Conservation (phyloP, 2,113 vertebrate species). For the Tupaia chinensis region DNA sequence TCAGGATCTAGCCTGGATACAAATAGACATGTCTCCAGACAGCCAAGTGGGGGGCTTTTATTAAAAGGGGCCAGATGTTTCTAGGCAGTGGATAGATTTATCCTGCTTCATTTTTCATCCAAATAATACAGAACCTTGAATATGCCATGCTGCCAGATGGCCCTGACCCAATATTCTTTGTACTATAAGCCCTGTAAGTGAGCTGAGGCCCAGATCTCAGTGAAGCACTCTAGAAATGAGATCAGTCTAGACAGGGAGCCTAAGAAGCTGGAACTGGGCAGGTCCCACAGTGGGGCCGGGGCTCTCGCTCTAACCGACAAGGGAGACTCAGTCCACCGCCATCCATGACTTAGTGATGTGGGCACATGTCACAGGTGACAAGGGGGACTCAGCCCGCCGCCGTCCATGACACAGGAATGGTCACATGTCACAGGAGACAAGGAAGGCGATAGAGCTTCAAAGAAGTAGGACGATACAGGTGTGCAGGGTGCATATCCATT, state of each 20-base stretch:
- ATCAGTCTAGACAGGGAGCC: no score
- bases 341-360: background rate
- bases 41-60: constrained; percentile 37
- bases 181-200: background rate
- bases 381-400: no score
- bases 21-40: constrained; percentile 58
- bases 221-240: background rate
- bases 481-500: no score
- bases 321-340: no score
- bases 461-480: background rate
- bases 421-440: no score
- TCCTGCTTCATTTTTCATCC: constrained; percentile 37
- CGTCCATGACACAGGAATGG: no score
- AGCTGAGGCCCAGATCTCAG: background rate
- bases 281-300: no score
- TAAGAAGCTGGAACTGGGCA: no score
- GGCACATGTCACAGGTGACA: rapidly evolving
- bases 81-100: constrained; percentile 47
- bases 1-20: constrained; percentile 6
- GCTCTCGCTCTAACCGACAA: background rate
- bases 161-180: background rate
- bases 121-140: constrained; percentile 34
- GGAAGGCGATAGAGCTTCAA: background rate
- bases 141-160: background rate
- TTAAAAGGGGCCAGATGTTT: constrained; percentile 57